These are phyloP conservation scores for Acromyrmex heyeri DNA, from an alignment of 1,140 invertebrate species.

Conservation along the genomic window DNA sequence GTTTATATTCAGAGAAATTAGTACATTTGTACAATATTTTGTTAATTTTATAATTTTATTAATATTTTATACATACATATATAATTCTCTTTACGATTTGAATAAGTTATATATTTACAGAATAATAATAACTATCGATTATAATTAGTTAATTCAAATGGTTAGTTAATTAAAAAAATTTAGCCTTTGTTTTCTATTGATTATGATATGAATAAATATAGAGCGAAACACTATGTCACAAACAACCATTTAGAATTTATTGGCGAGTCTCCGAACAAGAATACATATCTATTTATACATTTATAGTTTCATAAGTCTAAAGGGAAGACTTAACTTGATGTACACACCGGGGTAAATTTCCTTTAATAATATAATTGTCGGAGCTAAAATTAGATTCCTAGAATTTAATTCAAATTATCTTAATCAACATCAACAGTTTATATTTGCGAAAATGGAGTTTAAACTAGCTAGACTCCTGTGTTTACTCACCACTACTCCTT, in stretches of 20 bases:
- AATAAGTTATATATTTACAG: background rate
- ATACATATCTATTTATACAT: conserved; percentile 70
- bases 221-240: conserved; percentile 63
- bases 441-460: background rate
- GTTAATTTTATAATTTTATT: background rate
- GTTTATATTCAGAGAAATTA: background rate
- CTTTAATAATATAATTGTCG: conserved; percentile 11
- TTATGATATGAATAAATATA: background rate
- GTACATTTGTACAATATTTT: conserved; percentile 2
- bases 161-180: background rate
- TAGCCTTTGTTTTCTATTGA: background rate
- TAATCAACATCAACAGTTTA: background rate
- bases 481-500: too few relatives aligned
- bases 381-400: conserved; percentile 2
- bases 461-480: background rate
- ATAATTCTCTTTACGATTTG: background rate
- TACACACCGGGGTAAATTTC: conserved; percentile 60
- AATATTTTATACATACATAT: background rate
- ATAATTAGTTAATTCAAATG: background rate
- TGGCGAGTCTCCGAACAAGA: conserved; percentile 67
- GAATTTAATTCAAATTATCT: conserved; percentile 2
- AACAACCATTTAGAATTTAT: conserved; percentile 71
- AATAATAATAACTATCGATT: conserved; percentile 10
- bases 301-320: conserved; percentile 71
- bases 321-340: conserved; percentile 71